Conservation (phyloP, 35 echinoderm and acorn worm genomes). For the Hemicentrotus pulcherrimus region DNA sequence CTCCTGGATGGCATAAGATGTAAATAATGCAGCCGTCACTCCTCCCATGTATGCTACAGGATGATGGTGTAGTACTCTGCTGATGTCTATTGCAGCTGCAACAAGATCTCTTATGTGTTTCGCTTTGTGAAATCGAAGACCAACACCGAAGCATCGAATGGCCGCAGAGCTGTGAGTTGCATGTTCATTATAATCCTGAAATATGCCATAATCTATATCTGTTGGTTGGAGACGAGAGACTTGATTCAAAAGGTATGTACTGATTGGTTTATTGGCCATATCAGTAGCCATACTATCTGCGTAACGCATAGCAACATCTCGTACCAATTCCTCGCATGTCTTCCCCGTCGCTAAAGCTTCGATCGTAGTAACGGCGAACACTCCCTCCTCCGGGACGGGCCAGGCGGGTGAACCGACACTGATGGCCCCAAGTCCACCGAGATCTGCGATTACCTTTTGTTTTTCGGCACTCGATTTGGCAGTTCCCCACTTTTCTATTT, state of each 20-base stretch:
- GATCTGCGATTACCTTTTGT: neutral
- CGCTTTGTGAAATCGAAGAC: slow-evolving; percentile 81
- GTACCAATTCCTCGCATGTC: slow-evolving; percentile 54
- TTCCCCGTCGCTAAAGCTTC: slow-evolving; percentile 82
- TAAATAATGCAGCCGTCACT: slow-evolving; percentile 84
- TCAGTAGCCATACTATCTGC: slow-evolving; percentile 75
- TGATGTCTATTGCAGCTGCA: slow-evolving; percentile 75
- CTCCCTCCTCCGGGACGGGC: slow-evolving; percentile 68
- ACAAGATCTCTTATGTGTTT: slow-evolving; percentile 76
- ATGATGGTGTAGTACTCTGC: slow-evolving; percentile 83
- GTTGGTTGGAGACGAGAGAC: slow-evolving; percentile 66
- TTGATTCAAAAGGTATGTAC: slow-evolving; percentile 63
- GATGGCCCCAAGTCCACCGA: slow-evolving; percentile 32
- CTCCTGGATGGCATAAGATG: slow-evolving; percentile 82
- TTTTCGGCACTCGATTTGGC: slow-evolving; percentile 26
- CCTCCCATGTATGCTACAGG: slow-evolving; percentile 83
- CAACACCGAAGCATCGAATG: slow-evolving; percentile 67
- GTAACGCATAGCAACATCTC: slow-evolving; percentile 79
- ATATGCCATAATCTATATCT: slow-evolving; percentile 59
- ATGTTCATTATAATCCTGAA: slow-evolving; percentile 59
- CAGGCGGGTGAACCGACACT: slow-evolving; percentile 51
- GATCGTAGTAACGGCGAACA: slow-evolving; percentile 65
- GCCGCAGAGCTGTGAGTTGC: slow-evolving; percentile 68
- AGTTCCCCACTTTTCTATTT: slow-evolving; percentile 26
- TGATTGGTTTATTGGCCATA: slow-evolving; percentile 67